Evolutionary conservation across 1,140 invertebrate species (phyloP), one percentile per base, ranked within the genome.

Genomic region (Campoletis sonorensis): DNA sequence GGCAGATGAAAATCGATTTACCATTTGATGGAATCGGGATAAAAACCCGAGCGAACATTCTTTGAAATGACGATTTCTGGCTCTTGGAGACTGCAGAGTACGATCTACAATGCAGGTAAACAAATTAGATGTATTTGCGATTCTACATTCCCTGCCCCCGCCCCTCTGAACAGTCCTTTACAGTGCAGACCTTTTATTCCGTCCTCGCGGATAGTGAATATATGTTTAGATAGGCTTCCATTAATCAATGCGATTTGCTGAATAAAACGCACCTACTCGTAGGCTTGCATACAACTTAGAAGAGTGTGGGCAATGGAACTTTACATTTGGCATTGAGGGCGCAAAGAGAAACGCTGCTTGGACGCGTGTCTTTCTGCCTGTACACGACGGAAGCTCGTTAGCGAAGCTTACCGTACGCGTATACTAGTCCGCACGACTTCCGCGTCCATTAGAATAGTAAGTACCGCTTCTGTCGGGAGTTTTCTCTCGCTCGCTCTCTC

Each of bases 391-490:
- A 77, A 77, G 73, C 87, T 88, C 84, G 85, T 88, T 88, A 88
- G 85, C 26, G 49, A 40, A 61, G 30, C 27, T 70, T n/a, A 70
- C 16, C 30, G 30, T 18, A 70, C 67, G 23, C 27, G 73, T 37
- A 30, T 33, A 77, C 54, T 61, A 18, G 67, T 33, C 27, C 26
- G 18, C 73, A 30, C 73, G 73, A 77, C 85, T 88, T 87, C 87
- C 86, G 86, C 81, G 79, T 86, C 85, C 82, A 87, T 87, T 88
- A 88, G 84, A 88, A 88, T 87, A 87, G 84, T 81, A 81, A 84
- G 61, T 64, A 64, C 23, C 27, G 27, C 27, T 23, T 64, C 67
- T 70, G 67, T 70, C 67, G 61, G 23, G 23, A 27, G 58, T 61
- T n/a, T n/a, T n/a, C 49, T 10, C 23, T 64, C 61, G 27, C 23